Conservation (phyloP, 2,113 vertebrate species). For the Brachionichthys hirsutus region DNA sequence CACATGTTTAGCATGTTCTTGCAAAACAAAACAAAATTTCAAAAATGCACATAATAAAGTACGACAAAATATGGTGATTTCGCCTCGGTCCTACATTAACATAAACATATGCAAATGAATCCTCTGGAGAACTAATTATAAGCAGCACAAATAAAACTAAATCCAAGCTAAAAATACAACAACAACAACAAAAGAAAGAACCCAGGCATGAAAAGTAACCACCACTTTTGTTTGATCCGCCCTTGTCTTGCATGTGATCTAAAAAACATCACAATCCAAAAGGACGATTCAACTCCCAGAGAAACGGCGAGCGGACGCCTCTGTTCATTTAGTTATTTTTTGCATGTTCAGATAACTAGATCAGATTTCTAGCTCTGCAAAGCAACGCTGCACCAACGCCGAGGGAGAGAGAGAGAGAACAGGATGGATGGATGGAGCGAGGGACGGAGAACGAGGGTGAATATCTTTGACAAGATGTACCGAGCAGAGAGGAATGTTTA, state of each 20-base stretch:
- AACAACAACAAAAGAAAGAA: slow-evolving; percentile 22
- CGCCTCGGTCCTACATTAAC: slow-evolving; percentile 28
- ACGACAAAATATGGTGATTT: slow-evolving; percentile 1
- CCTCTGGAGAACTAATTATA: slow-evolving; percentile 69
- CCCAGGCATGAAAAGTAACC: slow-evolving; percentile 24
- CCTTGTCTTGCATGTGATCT: slow-evolving; percentile 19
- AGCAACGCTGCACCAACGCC: slow-evolving; percentile 66
- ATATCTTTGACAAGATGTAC: slow-evolving; percentile 37
- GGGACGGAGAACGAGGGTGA: neutral
- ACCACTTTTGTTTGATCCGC: slow-evolving; percentile 34
- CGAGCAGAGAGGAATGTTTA: slow-evolving; percentile 45
- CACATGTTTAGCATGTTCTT: slow-evolving; percentile 1
- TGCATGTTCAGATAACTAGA: slow-evolving; percentile 67
- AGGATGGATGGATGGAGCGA: slow-evolving; percentile 11
- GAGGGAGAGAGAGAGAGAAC: slow-evolving; percentile 44
- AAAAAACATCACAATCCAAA: slow-evolving; percentile 22
- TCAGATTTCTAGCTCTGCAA: slow-evolving; percentile 65
- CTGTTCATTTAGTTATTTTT: slow-evolving; percentile 37
- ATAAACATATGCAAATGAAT: slow-evolving; percentile 52
- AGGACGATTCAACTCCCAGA: slow-evolving; percentile 22
- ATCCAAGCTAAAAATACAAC: slow-evolving; percentile 35
- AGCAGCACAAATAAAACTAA: slow-evolving; percentile 41
- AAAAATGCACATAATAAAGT: slow-evolving; percentile 4
- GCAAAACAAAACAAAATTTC: slow-evolving; percentile 18
- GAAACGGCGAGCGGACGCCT: slow-evolving; percentile 36